phyloP scores from a whole-genome alignment of 2,888 invertebrate genomes.

The Charanyca ferruginea region DNA sequence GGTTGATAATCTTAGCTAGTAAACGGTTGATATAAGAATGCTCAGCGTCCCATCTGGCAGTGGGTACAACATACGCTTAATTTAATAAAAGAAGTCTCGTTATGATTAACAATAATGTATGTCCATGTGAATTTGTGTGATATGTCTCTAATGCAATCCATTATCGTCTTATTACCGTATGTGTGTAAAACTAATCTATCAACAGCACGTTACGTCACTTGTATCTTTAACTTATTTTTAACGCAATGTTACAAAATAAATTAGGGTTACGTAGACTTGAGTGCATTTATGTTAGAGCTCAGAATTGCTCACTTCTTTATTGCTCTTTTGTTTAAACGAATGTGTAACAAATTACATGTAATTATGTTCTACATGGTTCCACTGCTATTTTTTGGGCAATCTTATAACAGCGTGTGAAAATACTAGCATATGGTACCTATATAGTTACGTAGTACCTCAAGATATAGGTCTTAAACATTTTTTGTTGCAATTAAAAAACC shows the following conservation, averaged over 20 bases:
- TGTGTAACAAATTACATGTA: conserved; percentile 13
- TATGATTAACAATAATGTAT: conserved; percentile 26
- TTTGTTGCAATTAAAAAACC: conserved; percentile 4
- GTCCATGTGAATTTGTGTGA: conserved; percentile 24
- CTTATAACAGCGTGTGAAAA: neutral
- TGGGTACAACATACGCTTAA: conserved; percentile 8
- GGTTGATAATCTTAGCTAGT: conserved; percentile 28
- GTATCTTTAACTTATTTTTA: conserved; percentile 48
- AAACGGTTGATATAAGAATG: conserved; percentile 26
- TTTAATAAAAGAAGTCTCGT: conserved; percentile 23
- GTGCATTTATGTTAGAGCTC: conserved; percentile 4
- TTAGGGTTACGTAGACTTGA: conserved; percentile 16
- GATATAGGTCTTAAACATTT: neutral
- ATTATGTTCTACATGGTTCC: neutral
- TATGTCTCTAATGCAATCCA: conserved; percentile 40
- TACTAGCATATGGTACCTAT: neutral
- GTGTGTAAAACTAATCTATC: conserved; percentile 47
- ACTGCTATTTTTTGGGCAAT: neutral
- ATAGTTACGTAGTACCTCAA: neutral
- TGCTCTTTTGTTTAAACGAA: neutral
- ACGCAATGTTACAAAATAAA: conserved; percentile 24
- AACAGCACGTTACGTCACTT: conserved; percentile 50
- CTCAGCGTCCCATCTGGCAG: conserved; percentile 41
- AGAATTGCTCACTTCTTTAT: neutral
- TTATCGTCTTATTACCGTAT: conserved; percentile 41